Percentiles rank a stretch among this genome's conserved stretches.
Conservation (phyloP, 2,113 vertebrate genomes). For the Prinia subflava region DNA sequence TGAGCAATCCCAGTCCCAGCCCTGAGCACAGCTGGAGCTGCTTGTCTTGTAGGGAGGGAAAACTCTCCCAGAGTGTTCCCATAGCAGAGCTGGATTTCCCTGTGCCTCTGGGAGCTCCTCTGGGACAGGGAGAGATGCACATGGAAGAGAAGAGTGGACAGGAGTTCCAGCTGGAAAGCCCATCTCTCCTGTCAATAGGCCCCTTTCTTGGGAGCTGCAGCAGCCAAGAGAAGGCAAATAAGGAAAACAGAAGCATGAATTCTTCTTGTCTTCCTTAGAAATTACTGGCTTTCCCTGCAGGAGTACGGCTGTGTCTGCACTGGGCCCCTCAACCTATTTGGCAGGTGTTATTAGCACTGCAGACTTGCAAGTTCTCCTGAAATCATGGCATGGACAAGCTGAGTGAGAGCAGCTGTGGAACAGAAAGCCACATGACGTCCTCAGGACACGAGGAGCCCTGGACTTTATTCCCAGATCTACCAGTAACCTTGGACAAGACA, state of each 20-base stretch:
- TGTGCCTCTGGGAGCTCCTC: not conserved
- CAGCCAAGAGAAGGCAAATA: not conserved
- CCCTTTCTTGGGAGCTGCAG: conserved; percentile 3
- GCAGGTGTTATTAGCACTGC: not conserved
- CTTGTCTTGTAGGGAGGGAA: not conserved
- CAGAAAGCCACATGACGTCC: not conserved
- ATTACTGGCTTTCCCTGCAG: not conserved
- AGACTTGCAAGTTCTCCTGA: not conserved
- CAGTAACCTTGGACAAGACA: not conserved
- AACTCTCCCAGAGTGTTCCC: not conserved
- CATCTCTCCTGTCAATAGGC: not conserved
- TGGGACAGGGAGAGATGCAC: not conserved
- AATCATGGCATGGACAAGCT: not conserved
- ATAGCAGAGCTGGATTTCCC: not conserved
- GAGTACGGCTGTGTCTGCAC: rapidly evolving
- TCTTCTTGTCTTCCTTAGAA: not conserved
- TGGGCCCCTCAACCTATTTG: not conserved
- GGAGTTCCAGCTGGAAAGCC: conserved; percentile 2
- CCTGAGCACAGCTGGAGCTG: not conserved
- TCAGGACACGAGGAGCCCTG: not conserved
- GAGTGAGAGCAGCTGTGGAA: not conserved
- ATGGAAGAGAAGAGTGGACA: rapidly evolving
- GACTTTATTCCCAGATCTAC: not conserved
- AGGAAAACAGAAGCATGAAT: conserved; percentile 26
- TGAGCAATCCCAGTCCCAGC: not conserved